These are phyloP conservation scores for Leptinotarsa tumamoca DNA, from an alignment of 2,888 invertebrate genomes.

Conservation along the genomic window DNA sequence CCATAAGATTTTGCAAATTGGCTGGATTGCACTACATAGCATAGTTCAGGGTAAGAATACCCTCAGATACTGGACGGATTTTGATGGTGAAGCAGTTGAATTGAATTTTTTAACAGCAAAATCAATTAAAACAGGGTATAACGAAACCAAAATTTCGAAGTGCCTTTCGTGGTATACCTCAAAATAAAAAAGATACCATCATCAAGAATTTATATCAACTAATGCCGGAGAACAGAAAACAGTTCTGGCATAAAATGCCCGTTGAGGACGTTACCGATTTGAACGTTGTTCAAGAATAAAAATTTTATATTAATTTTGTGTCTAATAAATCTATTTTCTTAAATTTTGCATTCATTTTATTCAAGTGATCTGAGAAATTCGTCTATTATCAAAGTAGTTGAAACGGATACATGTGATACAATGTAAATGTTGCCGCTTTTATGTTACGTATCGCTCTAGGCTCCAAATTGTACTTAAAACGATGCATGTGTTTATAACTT, in stretches of 20 bases:
- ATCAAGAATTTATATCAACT: no score
- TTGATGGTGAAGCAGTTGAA: background rate
- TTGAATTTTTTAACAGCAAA: background rate
- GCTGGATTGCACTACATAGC: background rate
- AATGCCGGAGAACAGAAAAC: no score
- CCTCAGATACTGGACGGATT: background rate
- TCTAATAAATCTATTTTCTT: no score
- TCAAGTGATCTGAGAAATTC: no score
- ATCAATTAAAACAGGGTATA: background rate
- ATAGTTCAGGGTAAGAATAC: slow-evolving; percentile 1
- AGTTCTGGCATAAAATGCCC: no score
- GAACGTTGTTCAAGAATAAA: no score
- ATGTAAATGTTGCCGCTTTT: background rate
- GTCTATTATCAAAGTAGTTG: background rate
- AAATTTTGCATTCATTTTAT: no score
- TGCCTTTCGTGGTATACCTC: no score
- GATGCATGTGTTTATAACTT: background rate
- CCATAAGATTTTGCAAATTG: slow-evolving; percentile 1
- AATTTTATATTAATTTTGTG: no score
- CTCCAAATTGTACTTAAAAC: background rate
- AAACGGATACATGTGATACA: background rate
- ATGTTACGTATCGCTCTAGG: background rate
- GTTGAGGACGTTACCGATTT: no score
- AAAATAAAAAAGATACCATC: no score
- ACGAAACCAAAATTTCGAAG: background rate